These are phyloP conservation scores for Aplodontia rufa DNA, from an alignment of 2,113 vertebrate species.

Conservation along the genomic window DNA sequence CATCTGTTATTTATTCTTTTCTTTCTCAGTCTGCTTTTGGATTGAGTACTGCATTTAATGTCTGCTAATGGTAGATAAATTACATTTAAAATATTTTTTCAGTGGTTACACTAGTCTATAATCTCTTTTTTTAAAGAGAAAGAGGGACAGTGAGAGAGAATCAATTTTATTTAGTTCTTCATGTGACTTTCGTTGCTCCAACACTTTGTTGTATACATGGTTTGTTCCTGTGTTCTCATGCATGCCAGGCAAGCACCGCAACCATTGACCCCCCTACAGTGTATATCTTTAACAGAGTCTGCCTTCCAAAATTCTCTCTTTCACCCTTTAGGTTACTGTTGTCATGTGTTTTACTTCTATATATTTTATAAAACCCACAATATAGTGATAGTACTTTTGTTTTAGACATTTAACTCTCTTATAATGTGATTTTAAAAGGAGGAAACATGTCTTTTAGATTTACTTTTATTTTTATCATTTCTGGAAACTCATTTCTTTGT, in stretches of 20 bases:
- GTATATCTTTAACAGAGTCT: conserved; percentile 16
- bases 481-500: not conserved
- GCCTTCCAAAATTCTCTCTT: not conserved
- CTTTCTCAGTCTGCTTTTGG: not conserved
- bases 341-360: not conserved
- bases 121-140: too few relatives aligned
- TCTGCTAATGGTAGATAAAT: not conserved
- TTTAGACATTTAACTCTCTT: conserved; percentile 6
- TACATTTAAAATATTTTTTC: not conserved
- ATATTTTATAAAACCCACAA: not conserved
- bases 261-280: too few relatives aligned
- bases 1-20: not conserved
- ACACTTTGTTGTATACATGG: too few relatives aligned
- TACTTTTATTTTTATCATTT: not conserved
- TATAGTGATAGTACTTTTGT: not conserved
- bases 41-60: not conserved
- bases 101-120: not conserved
- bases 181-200: too few relatives aligned
- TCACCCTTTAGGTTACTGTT: not conserved
- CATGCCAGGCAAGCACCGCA: too few relatives aligned
- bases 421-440: not conserved
- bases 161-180: too few relatives aligned
- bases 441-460: not conserved
- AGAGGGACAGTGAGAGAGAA: too few relatives aligned
- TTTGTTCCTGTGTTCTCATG: too few relatives aligned